phyloP scores from a whole-genome alignment of 2,797 vertebrate species.

The Poecilia velifera region DNA sequence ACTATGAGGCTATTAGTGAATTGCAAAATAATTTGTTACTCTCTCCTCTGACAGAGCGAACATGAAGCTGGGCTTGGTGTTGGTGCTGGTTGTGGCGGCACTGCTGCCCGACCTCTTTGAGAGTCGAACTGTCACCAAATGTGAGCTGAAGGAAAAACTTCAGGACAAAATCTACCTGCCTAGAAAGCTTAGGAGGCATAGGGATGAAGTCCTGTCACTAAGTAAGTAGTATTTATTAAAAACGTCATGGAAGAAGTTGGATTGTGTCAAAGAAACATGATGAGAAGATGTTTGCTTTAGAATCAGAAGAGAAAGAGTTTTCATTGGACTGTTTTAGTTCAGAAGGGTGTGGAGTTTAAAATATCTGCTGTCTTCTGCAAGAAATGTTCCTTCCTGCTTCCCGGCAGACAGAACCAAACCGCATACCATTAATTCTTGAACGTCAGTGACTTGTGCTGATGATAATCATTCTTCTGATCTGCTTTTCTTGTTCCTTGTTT shows the following conservation, averaged over 20 bases:
- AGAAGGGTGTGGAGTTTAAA: not conserved
- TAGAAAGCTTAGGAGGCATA: accelerated
- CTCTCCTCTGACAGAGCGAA: not conserved
- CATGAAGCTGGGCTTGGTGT: conserved; percentile 52
- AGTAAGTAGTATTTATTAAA: conserved; percentile 31
- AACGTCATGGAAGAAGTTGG: not conserved
- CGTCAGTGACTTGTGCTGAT: not conserved
- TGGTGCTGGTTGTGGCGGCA: conserved; percentile 30
- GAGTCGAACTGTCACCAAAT: conserved; percentile 37
- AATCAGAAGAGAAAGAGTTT: not conserved
- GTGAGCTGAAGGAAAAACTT: conserved; percentile 45
- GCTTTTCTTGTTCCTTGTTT: conserved; percentile 1
- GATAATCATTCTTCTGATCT: not conserved
- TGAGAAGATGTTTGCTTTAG: not conserved
- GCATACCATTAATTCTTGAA: not conserved
- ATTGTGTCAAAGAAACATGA: not conserved
- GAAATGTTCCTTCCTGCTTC: not conserved
- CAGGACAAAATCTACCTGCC: accelerated
- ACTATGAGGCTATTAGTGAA: not conserved
- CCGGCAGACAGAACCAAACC: not conserved
- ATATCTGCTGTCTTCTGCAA: not conserved
- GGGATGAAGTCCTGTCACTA: conserved; percentile 12
- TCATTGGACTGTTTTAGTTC: not conserved
- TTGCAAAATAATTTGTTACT: not conserved
- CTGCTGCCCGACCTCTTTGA: conserved; percentile 39